A percentile compares a stretch with the other conserved stretches of the same genome.
Evolutionary conservation across 2,888 invertebrate genomes (phyloP).

Genomic region (Ceriagrion tenellum): DNA sequence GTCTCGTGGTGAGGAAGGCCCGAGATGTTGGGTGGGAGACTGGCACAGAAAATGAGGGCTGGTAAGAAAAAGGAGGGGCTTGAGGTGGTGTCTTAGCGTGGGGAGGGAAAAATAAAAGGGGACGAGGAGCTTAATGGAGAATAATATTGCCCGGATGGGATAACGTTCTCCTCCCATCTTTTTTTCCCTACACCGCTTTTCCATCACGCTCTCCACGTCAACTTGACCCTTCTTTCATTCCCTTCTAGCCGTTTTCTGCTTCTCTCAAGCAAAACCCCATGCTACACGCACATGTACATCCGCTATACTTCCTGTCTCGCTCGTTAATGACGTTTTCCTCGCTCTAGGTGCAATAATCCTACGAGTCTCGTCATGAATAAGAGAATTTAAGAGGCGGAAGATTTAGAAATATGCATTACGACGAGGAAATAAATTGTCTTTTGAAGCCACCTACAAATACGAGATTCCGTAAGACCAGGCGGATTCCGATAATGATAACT

Average conservation of each 20-base stretch:
- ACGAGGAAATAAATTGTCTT: no score
- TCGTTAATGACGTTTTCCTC: neutral
- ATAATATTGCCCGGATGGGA: slow-evolving; percentile 12
- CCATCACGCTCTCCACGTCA: neutral
- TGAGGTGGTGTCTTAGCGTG: neutral
- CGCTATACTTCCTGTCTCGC: neutral
- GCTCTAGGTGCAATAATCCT: neutral
- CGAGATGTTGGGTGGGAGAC: neutral
- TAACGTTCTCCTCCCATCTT: neutral
- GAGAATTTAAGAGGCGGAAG: no score
- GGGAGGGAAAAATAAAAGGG: neutral
- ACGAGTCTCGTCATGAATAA: no score
- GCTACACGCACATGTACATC: neutral
- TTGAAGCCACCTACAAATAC: no score
- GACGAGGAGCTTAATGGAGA: slow-evolving; percentile 1
- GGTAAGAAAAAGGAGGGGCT: neutral
- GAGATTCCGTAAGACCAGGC: no score
- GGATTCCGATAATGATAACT: no score
- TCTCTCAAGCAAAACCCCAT: neutral
- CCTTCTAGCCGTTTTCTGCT: neutral
- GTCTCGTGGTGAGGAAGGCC: neutral
- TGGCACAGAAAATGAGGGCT: neutral
- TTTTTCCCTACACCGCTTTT: neutral
- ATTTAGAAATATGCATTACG: no score
- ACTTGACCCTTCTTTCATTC: neutral